phyloP scores from a whole-genome alignment of 2,888 invertebrate genomes.

The Amblyteles armatorius region DNA sequence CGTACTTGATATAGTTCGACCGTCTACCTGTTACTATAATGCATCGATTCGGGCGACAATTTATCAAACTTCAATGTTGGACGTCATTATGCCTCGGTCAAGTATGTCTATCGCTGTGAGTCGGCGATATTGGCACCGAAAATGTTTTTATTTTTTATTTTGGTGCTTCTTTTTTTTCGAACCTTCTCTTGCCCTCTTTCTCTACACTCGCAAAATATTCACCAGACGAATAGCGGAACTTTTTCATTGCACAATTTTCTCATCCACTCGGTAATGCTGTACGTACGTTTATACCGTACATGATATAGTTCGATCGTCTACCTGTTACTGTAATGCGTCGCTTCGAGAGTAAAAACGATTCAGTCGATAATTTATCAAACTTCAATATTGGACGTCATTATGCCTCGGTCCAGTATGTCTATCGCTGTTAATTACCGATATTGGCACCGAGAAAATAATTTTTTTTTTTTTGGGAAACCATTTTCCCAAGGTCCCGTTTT shows the following conservation, averaged over 20 bases:
- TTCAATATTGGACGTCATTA: not conserved
- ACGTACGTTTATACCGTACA: not conserved
- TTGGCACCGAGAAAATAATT: no score
- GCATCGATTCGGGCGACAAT: conserved; percentile 1
- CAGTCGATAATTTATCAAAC: not conserved
- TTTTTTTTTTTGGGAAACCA: no score
- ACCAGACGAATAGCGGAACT: conserved; percentile 55
- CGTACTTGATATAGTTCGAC: conserved; percentile 9
- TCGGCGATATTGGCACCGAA: no score
- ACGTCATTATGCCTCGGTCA: not conserved
- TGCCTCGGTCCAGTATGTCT: not conserved
- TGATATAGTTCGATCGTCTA: not conserved
- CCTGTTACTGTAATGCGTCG: conserved; percentile 15
- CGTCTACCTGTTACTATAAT: conserved; percentile 17
- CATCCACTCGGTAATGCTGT: conserved; percentile 11
- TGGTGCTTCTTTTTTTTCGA: no score
- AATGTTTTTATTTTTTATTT: no score
- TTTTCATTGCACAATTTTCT: conserved; percentile 60
- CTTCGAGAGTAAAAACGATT: not conserved
- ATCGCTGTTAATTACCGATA: not conserved
- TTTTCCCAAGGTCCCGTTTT: no score
- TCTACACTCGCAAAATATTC: conserved; percentile 48
- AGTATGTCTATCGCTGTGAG: not conserved
- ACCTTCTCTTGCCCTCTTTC: conserved; percentile 58
- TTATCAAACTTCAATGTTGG: no score